These are phyloP conservation scores for Chaenodraco wilsoni DNA, from an alignment of 2,797 vertebrate genomes.

Conservation along the genomic window DNA sequence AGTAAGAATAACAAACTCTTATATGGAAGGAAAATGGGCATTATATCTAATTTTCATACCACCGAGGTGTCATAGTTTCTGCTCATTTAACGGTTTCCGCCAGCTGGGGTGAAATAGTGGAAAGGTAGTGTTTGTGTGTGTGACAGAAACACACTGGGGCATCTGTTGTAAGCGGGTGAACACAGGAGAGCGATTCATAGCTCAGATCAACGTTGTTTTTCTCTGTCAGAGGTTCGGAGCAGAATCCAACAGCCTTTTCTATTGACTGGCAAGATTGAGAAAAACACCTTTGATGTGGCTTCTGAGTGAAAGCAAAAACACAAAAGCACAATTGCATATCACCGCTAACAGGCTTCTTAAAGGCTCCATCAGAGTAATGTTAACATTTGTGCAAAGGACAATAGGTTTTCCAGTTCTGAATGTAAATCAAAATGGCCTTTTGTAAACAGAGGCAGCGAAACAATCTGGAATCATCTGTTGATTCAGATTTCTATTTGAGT, in stretches of 20 bases:
- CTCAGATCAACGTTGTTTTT: constrained; percentile 39
- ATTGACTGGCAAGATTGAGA: constrained; percentile 5
- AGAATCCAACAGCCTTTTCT: constrained; percentile 45
- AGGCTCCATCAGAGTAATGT: constrained; percentile 59
- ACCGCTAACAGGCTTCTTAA: constrained; percentile 44
- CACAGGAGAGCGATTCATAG: constrained; percentile 53
- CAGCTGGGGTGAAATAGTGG: constrained; percentile 61
- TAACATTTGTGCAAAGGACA: constrained; percentile 65
- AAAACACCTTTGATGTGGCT: constrained; percentile 69
- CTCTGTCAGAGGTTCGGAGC: constrained; percentile 27
- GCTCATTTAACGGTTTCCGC: constrained; percentile 75
- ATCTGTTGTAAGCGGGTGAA: constrained; percentile 50
- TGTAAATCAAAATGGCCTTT: constrained; percentile 60
- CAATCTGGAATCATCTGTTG: constrained; percentile 80
- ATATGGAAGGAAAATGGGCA: constrained; percentile 63
- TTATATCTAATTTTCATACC: constrained; percentile 63
- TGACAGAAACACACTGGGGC: constrained; percentile 57
- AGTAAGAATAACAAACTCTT: constrained; percentile 54
- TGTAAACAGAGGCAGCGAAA: constrained; percentile 71
- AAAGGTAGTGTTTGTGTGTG: constrained; percentile 54
- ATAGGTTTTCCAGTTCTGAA: constrained; percentile 59
- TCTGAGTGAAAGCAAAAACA: constrained; percentile 59
- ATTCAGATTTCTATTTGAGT: constrained; percentile 82
- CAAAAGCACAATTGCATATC: constrained; percentile 50
- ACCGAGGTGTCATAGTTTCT: constrained; percentile 76